Evolutionary conservation across 2,888 invertebrate species (phyloP), one percentile per base, ranked within the genome.

Genomic region (Epistrophella euchroma): DNA sequence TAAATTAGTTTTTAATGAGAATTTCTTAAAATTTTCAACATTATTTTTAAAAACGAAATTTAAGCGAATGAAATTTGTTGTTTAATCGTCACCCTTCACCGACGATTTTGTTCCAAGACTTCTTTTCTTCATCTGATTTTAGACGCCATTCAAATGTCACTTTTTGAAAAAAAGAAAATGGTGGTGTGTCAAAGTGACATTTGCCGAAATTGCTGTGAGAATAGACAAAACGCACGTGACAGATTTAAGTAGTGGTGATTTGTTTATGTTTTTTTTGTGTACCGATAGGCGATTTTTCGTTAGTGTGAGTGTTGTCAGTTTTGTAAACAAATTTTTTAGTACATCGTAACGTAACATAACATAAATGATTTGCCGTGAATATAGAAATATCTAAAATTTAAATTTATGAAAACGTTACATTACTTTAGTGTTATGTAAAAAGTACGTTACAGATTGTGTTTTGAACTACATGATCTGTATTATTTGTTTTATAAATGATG

Each of bases 181-280:
- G 86, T 60, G 73, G 70, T 1, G 0, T 78, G 82, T 82, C 86
- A 82, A 32, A 60, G 19, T 82, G 78, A 78, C 78, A 35, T 64
- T 47, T 85, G 15, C 4, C 5, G 0, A n/a, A 37, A 62, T 37
- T 11, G 72, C 17, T 22, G 85, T 72, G 85, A 85, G 43, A 68
- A 2, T 15, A 81, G 76, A 70, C 62, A 73, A 81, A 28, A 81
- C 73, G 78, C 86, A 86, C 86, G 82, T 86, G 86, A 78, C 86
- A 86, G 77, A 82, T 82, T 78, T 22, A 78, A 82, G 86, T 86
- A 74, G 81, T 82, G 66, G 86, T 86, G 77, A 50, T 86, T 86
- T 86, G 47, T 82, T 82, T 86, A 86, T 64, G 11, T 60, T 82
- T 78, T 74, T 45, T 9, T 15, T 68, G 25, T 37, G 47, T 85